A percentile compares a stretch with the other conserved stretches of the same genome.
Conservation (phyloP, 1,140 invertebrate species). For the Magallana angulata region DNA sequence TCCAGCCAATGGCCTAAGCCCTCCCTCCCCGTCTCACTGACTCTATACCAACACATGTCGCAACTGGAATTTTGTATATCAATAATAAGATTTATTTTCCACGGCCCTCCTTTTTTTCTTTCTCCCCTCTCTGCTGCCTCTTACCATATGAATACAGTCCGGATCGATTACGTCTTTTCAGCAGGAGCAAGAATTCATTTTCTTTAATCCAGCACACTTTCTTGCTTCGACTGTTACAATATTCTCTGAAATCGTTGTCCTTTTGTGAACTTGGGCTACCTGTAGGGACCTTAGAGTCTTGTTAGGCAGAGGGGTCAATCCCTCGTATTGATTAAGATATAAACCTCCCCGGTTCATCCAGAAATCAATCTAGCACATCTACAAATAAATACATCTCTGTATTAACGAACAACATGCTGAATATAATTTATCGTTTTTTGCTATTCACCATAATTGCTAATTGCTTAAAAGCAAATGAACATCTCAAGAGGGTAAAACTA, state of each 20-base stretch:
- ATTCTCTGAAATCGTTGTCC: conserved; percentile 31
- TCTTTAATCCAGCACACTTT: conserved; percentile 34
- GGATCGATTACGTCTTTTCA: conserved; percentile 35
- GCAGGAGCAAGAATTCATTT: conserved; percentile 8
- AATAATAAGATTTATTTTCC: conserved; percentile 35
- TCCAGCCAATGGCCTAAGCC: conserved; percentile 6
- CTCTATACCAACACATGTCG: conserved; percentile 3
- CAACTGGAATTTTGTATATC: conserved; percentile 35
- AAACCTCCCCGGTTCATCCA: conserved; percentile 4
- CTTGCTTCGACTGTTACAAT: conserved; percentile 37
- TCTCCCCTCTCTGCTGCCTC: neutral
- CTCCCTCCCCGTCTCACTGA: conserved; percentile 20
- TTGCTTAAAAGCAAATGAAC: too few species aligned
- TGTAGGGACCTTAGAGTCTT: neutral
- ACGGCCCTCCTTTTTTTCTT: conserved; percentile 19
- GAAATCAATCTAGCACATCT: conserved; percentile 18
- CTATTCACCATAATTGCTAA: too few species aligned
- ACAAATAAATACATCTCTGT: neutral
- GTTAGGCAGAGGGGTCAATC: neutral
- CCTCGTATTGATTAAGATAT: conserved; percentile 34
- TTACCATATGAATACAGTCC: conserved; percentile 18
- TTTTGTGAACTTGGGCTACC: conserved; percentile 28
- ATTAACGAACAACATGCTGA: too few species aligned
- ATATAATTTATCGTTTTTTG: too few species aligned
- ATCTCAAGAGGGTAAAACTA: too few species aligned